A percentile compares a stretch with the other conserved stretches of the same genome.
Conservation (phyloP, 2,797 vertebrate species). For the Aselliscus stoliczkanus region DNA sequence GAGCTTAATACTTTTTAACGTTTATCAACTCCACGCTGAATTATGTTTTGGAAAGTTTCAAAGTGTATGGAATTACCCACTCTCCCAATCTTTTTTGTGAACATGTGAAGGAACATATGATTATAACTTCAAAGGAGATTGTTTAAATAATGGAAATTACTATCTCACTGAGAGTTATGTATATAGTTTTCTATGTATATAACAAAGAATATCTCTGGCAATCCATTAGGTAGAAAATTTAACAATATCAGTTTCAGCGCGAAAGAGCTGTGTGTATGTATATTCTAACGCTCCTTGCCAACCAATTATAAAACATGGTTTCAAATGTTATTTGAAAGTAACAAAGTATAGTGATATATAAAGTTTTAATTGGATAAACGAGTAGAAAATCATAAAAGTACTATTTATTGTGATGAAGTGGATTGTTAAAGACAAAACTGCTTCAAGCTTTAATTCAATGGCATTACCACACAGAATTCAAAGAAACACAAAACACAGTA, state of each 20-base stretch:
- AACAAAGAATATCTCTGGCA: neutral
- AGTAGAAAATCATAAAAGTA: neutral
- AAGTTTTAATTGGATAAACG: neutral
- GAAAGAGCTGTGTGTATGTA: neutral
- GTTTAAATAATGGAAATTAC: neutral
- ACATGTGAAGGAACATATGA: neutral
- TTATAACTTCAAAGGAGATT: neutral
- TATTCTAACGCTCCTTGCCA: neutral
- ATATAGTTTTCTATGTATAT: neutral
- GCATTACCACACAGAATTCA: neutral
- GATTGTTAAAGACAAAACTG: neutral
- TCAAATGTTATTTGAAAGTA: neutral
- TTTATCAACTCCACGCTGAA: neutral
- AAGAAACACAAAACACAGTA: neutral
- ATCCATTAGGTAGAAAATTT: neutral
- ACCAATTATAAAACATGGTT: neutral
- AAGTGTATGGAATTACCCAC: neutral
- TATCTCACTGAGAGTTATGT: neutral
- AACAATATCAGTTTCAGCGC: neutral
- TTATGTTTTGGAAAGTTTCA: neutral
- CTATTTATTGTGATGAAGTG: neutral
- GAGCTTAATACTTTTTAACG: neutral
- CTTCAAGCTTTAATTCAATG: slow-evolving; percentile 1
- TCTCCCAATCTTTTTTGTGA: neutral
- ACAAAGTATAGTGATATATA: neutral